Conservation (phyloP, 1,140 invertebrate genomes). For the Limonius californicus region DNA sequence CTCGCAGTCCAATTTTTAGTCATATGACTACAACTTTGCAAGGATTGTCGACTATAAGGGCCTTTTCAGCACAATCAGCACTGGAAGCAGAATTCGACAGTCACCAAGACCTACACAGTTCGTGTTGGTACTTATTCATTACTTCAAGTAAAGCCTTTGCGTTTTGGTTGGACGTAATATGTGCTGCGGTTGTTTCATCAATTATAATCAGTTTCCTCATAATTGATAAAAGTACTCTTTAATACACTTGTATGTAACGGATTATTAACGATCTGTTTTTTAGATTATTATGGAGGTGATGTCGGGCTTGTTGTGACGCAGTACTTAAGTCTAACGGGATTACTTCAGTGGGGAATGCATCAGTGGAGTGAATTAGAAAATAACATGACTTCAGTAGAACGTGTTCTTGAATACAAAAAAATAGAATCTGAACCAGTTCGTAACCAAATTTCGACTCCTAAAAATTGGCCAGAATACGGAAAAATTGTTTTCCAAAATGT, state of each 20-base stretch:
- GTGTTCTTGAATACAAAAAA: conserved; percentile 69
- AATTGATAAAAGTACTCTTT: conserved; percentile 40
- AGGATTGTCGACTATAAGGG: conserved; percentile 85
- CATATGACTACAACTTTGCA: conserved; percentile 85
- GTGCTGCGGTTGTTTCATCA: conserved; percentile 66
- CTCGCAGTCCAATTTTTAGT: conserved; percentile 77
- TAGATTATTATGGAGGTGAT: conserved; percentile 52
- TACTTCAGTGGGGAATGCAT: conserved; percentile 63
- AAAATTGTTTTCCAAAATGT: too few relatives aligned
- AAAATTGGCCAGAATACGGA: conserved; percentile 68
- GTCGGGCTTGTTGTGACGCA: conserved; percentile 62
- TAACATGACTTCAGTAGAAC: too few relatives aligned
- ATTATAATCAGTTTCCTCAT: conserved; percentile 56
- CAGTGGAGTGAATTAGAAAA: conserved; percentile 68
- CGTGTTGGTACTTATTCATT: conserved; percentile 62
- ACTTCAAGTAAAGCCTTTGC: conserved; percentile 64
- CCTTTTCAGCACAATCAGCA: conserved; percentile 73
- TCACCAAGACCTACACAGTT: conserved; percentile 70
- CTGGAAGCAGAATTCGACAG: conserved; percentile 78
- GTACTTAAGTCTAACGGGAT: conserved; percentile 56
- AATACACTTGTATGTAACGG: too few relatives aligned
- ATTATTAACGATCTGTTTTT: too few relatives aligned
- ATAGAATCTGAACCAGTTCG: conserved; percentile 66
- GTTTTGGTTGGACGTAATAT: conserved; percentile 74
- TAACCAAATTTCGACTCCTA: conserved; percentile 47